A percentile compares a stretch with the other conserved stretches of the same genome.
These are phyloP conservation scores for Neodiprion virginianus DNA, from an alignment of 1,140 invertebrate species.

Conservation along the genomic window DNA sequence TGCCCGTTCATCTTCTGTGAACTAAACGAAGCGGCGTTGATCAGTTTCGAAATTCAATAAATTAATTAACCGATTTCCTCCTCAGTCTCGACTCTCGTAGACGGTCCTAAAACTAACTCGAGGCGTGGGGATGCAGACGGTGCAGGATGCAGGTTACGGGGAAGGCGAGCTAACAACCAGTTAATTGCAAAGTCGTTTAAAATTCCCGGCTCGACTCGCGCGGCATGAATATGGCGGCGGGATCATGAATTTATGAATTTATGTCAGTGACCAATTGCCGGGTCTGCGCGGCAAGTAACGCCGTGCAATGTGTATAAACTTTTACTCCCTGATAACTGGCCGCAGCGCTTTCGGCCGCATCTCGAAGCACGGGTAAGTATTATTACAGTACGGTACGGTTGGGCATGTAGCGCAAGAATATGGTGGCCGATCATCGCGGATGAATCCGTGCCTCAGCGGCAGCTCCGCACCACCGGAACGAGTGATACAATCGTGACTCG, in stretches of 20 bases:
- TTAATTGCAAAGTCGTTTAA: constrained; percentile 7
- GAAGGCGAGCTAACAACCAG: neutral
- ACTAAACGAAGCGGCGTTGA: neutral
- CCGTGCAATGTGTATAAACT: neutral
- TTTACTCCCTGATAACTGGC: neutral
- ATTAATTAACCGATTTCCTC: constrained; percentile 2
- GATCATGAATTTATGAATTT: constrained; percentile 8
- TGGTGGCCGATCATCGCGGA: too few species aligned
- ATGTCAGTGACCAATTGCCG: constrained; percentile 3
- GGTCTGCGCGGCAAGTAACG: neutral
- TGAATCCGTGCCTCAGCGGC: too few species aligned
- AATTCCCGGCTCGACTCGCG: neutral
- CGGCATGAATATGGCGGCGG: neutral
- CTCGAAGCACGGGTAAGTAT: too few species aligned
- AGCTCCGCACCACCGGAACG: too few species aligned
- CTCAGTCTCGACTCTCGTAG: neutral
- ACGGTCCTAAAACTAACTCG: neutral
- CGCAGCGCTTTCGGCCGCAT: neutral
- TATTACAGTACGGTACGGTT: too few species aligned
- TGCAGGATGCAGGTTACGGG: neutral
- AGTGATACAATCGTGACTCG: too few species aligned
- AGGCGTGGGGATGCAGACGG: neutral
- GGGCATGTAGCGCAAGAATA: too few species aligned
- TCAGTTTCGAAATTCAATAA: constrained; percentile 3
- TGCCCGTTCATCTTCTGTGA: too few species aligned